These are phyloP conservation scores for Siniperca knerii DNA, from an alignment of 2,113 vertebrate species.

Conservation along the genomic window DNA sequence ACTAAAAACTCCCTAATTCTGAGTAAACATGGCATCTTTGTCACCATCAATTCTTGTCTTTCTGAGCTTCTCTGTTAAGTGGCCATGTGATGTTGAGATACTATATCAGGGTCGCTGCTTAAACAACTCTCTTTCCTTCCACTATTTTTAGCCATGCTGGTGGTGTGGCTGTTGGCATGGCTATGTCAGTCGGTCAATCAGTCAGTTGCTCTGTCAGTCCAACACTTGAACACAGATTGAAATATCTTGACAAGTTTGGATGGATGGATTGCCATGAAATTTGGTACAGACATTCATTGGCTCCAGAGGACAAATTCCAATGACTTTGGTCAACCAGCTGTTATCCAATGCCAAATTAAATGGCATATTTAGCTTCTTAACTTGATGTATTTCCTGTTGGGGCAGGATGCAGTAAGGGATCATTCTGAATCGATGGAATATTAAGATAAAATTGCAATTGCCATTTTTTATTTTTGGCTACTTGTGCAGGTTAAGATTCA, in stretches of 20 bases:
- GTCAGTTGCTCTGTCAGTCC: background rate
- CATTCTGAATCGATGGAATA: background rate
- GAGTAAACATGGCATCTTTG: background rate
- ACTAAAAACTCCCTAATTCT: background rate
- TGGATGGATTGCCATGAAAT: background rate
- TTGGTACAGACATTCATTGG: background rate
- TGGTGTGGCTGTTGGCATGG: background rate
- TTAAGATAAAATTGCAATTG: background rate
- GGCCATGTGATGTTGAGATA: background rate
- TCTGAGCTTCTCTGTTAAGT: background rate
- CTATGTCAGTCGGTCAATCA: background rate
- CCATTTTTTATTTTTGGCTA: background rate
- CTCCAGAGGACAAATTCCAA: background rate
- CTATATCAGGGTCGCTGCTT: slow-evolving; percentile 11
- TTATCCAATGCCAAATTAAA: background rate
- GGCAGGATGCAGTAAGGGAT: background rate
- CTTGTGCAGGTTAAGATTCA: background rate
- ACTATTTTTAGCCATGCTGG: background rate
- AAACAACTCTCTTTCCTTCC: background rate
- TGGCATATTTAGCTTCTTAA: background rate
- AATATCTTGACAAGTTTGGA: background rate
- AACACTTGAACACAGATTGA: background rate
- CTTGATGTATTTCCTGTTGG: background rate
- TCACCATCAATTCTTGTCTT: background rate
- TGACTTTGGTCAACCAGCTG: background rate